Conservation (phyloP, 2,113 vertebrate species). For the Circaetus cinerascens region DNA sequence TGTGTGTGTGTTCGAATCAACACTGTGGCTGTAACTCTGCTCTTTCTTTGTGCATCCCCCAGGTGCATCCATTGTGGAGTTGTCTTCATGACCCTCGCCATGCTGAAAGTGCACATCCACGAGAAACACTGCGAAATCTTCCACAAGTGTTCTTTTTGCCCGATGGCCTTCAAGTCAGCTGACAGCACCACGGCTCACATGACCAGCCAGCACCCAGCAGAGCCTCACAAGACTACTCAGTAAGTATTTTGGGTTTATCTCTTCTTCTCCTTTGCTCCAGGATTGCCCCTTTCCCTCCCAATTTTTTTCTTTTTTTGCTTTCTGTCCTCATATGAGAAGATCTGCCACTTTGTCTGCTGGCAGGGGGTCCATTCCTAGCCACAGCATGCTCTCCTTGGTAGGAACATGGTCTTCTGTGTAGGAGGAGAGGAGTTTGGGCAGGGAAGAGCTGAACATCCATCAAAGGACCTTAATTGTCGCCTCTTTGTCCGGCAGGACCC, state of each 20-base stretch:
- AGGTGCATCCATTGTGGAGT: constrained; percentile 95
- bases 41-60: not conserved
- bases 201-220: constrained; percentile 80
- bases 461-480: not conserved
- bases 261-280: not conserved
- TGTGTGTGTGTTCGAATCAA: fast-evolving
- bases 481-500: not conserved
- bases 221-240: constrained; percentile 81
- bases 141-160: constrained; percentile 92
- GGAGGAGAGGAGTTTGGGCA: not conserved
- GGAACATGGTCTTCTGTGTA: fast-evolving
- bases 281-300: not conserved
- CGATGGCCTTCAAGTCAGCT: constrained; percentile 91
- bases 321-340: not conserved
- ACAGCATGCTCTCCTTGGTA: not conserved
- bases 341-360: not conserved
- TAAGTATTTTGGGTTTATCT: constrained; percentile 70
- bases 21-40: not conserved
- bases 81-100: constrained; percentile 85
- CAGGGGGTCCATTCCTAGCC: not conserved
- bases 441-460: not conserved
- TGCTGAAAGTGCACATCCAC: constrained; percentile 90
- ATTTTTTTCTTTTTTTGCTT: not conserved
- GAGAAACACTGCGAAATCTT: constrained; percentile 93
- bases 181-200: constrained; percentile 83